Conservation (phyloP, 2,888 invertebrate species). For the Chouioia cunea region DNA sequence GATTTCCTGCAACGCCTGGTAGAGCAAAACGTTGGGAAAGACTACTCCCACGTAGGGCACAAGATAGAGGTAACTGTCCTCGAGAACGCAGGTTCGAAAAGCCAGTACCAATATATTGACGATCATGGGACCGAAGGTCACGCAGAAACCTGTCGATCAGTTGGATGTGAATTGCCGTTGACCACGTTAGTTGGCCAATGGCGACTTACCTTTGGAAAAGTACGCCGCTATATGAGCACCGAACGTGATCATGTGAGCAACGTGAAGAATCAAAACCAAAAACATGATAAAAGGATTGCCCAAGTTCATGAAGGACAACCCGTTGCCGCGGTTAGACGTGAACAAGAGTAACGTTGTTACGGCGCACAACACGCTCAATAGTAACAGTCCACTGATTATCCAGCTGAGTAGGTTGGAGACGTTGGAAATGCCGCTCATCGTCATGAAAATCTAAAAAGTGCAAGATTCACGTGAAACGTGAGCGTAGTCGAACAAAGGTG, state of each 20-base stretch:
- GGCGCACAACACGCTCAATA: slow-evolving; percentile 56
- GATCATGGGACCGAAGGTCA: slow-evolving; percentile 48
- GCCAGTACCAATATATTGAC: slow-evolving; percentile 39
- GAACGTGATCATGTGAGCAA: slow-evolving; percentile 59
- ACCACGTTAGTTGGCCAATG: not conserved
- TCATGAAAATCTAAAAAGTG: slow-evolving; percentile 59
- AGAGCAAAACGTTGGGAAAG: slow-evolving; percentile 60
- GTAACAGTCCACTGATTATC: slow-evolving; percentile 58
- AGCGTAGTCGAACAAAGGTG: too few relatives aligned
- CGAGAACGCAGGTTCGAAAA: slow-evolving; percentile 39
- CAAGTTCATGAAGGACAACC: slow-evolving; percentile 58
- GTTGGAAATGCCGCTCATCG: slow-evolving; percentile 63
- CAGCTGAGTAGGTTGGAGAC: slow-evolving; percentile 62
- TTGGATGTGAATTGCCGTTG: not conserved
- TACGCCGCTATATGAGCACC: slow-evolving; percentile 64
- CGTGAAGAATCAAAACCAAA: slow-evolving; percentile 57
- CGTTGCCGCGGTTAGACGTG: slow-evolving; percentile 54
- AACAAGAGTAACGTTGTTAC: slow-evolving; percentile 58
- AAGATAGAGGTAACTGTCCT: slow-evolving; percentile 43
- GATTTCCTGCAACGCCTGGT: slow-evolving; percentile 59
- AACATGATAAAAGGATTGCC: slow-evolving; percentile 62
- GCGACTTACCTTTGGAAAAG: slow-evolving; percentile 61
- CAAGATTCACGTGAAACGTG: too few relatives aligned
- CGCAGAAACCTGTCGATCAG: slow-evolving; percentile 45
- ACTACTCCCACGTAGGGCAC: slow-evolving; percentile 60